phyloP scores from a whole-genome alignment of 2,797 vertebrate species.

The Eleutherodactylus coqui region DNA sequence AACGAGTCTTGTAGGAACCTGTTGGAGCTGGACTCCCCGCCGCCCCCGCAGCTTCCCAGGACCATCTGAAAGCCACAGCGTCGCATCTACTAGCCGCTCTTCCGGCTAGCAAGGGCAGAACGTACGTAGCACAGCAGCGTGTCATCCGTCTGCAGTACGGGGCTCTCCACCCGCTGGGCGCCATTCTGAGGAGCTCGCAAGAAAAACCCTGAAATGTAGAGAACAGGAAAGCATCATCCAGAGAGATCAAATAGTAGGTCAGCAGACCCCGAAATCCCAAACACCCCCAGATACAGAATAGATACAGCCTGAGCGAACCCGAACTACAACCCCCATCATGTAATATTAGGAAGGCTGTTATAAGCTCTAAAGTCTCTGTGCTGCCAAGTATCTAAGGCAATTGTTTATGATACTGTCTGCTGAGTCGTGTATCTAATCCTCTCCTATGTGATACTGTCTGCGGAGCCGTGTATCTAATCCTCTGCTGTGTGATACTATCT shows the following conservation, averaged over 20 bases:
- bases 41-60: too few relatives aligned
- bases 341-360: neutral
- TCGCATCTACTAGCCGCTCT: too few relatives aligned
- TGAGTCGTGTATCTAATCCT: neutral
- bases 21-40: too few relatives aligned
- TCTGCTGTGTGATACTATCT: neutral
- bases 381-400: neutral
- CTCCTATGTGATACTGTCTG: neutral
- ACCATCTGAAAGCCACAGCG: too few relatives aligned
- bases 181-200: slow-evolving; percentile 64
- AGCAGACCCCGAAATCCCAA: neutral
- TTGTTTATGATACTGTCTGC: neutral
- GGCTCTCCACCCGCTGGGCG: slow-evolving; percentile 73
- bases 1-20: too few relatives aligned
- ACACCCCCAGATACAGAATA: neutral
- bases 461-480: neutral
- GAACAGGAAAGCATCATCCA: too few relatives aligned
- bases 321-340: neutral
- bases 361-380: neutral
- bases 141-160: slow-evolving; percentile 70
- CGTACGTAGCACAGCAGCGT: slow-evolving; percentile 79
- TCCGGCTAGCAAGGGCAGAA: slow-evolving; percentile 39
- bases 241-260: neutral
- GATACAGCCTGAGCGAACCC: too few relatives aligned
- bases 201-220: slow-evolving; percentile 65